phyloP scores from a whole-genome alignment of 2,113 vertebrate species.

The Terrapene triunguis region DNA sequence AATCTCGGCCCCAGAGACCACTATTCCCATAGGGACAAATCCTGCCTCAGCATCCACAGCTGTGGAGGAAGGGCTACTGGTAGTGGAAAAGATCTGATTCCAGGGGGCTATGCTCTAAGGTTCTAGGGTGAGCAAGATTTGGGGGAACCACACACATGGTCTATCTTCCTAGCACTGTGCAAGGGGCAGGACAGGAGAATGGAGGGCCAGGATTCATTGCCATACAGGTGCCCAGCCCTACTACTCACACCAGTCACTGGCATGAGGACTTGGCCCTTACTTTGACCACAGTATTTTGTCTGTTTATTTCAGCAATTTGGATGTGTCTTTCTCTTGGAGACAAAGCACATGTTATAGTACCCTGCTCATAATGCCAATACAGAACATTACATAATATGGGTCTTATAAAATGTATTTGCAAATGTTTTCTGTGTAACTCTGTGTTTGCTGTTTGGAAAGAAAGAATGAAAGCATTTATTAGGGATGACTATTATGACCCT shows the following conservation, averaged over 20 bases:
- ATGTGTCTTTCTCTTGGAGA: not conserved
- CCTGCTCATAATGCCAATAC: not conserved
- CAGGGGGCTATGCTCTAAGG: not conserved
- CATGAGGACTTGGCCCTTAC: not conserved
- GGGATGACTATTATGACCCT: not conserved
- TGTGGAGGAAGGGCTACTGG: not conserved
- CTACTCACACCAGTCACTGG: not conserved
- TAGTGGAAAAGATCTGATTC: not conserved
- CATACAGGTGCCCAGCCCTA: not conserved
- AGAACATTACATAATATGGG: rapidly evolving
- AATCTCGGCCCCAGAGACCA: rapidly evolving
- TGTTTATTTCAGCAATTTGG: not conserved
- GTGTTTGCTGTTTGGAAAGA: not conserved
- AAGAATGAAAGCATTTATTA: not conserved
- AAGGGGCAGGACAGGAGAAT: not conserved
- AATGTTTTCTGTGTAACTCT: not conserved
- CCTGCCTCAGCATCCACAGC: not conserved
- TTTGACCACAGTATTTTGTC: no score
- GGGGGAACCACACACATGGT: not conserved
- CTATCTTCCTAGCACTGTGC: not conserved
- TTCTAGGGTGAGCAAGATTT: not conserved
- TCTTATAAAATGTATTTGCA: not conserved
- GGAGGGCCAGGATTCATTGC: not conserved
- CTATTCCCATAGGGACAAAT: rapidly evolving
- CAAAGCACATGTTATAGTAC: not conserved